Evolutionary conservation across 2,113 vertebrate species (phyloP), one percentile per base, ranked within the genome.

Genomic region (Plectropomus leopardus): DNA sequence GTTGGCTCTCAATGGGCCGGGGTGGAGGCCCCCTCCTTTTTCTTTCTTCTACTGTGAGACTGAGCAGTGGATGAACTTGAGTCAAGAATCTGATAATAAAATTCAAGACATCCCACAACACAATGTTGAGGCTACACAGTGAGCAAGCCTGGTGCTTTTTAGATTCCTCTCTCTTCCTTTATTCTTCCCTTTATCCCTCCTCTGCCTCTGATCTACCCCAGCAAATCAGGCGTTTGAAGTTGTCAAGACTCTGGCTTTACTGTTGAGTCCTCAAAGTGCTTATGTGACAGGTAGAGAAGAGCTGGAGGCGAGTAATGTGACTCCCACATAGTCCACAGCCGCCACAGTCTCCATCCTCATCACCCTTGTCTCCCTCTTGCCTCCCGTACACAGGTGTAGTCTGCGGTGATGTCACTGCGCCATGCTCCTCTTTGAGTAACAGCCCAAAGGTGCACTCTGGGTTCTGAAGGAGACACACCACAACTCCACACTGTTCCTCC

Each of bases 211-310:
- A 91, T 92, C 86, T 89, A 24, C 68, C 76, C 63, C 54, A 66
- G 89, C 84, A 80, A 79, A 80, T 86, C 54, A 66, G 84, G 19
- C 73, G 79, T 93, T 93, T 93, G 87, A 93, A 90, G 91, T 91
- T 82, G 73, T 83, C 73, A 70, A 89, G 85, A 76, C 88, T 77
- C 69, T 21, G 72, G 85, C 82, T 87, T 90, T 88, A 59, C 64
- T 61, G 83, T 82, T 53, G 81, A 90, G 87, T 90, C 87, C 86
- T 93, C 86, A 88, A 89, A 93, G 90, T 82, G 83, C 78, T 88
- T 80, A 53, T 86, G 87, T 93, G 92, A 91, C 90, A 86, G 86
- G 91, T 89, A 88, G 63, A 85, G 79, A 78, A 77, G 86, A 84
- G 89, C 88, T 78, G 45, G 67, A 89, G 86, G 87, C 85, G 69